A percentile compares a stretch with the other conserved stretches of the same genome.
These are phyloP conservation scores for Drosophila robusta DNA, from an alignment of 2,888 invertebrate genomes.

Conservation along the genomic window DNA sequence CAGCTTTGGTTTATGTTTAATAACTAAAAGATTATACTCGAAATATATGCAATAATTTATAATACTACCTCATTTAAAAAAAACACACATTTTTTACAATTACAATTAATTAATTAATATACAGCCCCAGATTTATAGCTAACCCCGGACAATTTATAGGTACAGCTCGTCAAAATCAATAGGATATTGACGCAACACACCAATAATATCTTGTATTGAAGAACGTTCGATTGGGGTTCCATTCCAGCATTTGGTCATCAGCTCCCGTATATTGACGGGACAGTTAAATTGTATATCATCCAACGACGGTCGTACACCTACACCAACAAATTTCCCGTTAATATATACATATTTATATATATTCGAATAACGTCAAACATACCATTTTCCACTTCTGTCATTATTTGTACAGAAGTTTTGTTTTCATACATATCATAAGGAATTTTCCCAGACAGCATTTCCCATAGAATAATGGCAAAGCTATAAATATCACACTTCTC, in stretches of 20 bases:
- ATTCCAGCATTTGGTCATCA: slow-evolving; percentile 45
- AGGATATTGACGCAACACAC: slow-evolving; percentile 3
- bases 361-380: not conserved
- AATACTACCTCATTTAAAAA: no score
- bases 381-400: slow-evolving; percentile 18
- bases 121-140: not conserved
- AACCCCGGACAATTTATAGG: not conserved
- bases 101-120: no score
- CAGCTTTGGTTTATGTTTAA: no score
- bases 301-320: slow-evolving; percentile 39
- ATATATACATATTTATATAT: not conserved
- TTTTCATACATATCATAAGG: slow-evolving; percentile 18
- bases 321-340: not conserved
- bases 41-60: no score
- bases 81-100: not conserved
- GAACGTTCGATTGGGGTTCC: slow-evolving; percentile 12
- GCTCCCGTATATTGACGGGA: slow-evolving; percentile 8
- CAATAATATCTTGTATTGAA: slow-evolving; percentile 32
- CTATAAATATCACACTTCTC: slow-evolving; percentile 56
- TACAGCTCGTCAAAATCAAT: slow-evolving; percentile 4
- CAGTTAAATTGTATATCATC: slow-evolving; percentile 6
- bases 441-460: slow-evolving; percentile 40
- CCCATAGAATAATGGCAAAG: slow-evolving; percentile 46
- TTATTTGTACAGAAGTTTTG: not conserved
- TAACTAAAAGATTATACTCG: no score